These are phyloP conservation scores for Paradoxurus hermaphroditus DNA, from an alignment of 2,113 vertebrate species.

Conservation along the genomic window DNA sequence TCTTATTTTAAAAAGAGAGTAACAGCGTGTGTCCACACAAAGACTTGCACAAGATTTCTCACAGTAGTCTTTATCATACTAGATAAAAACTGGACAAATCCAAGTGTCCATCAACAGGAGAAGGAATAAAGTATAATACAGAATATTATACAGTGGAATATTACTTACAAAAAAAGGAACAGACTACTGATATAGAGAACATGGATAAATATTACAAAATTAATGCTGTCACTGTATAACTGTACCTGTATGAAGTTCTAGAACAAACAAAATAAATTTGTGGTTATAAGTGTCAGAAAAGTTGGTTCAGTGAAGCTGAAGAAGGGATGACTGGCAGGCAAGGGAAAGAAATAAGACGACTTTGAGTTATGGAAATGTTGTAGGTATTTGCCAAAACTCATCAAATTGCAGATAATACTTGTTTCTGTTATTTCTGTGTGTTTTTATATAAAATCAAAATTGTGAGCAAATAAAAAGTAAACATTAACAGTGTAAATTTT, in stretches of 20 bases:
- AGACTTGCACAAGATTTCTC: not conserved
- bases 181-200: not conserved
- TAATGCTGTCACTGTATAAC: not conserved
- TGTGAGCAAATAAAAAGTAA: conserved; percentile 6
- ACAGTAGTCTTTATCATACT: not conserved
- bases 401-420: not conserved
- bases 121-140: not conserved
- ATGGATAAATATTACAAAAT: not conserved
- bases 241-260: not conserved
- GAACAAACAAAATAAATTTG: conserved; percentile 34
- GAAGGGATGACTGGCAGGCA: not conserved
- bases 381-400: not conserved
- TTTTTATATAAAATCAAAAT: not conserved
- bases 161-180: not conserved
- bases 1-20: not conserved
- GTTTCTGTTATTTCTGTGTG: not conserved
- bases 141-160: not conserved
- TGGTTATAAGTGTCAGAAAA: conserved; percentile 7
- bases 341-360: not conserved
- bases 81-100: not conserved
- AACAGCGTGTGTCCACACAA: not conserved
- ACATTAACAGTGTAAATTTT: not conserved
- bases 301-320: not conserved
- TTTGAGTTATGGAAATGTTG: not conserved
- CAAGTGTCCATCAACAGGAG: not conserved